phyloP scores from a whole-genome alignment of 1,140 invertebrate genomes.

The Drosophila serrata region DNA sequence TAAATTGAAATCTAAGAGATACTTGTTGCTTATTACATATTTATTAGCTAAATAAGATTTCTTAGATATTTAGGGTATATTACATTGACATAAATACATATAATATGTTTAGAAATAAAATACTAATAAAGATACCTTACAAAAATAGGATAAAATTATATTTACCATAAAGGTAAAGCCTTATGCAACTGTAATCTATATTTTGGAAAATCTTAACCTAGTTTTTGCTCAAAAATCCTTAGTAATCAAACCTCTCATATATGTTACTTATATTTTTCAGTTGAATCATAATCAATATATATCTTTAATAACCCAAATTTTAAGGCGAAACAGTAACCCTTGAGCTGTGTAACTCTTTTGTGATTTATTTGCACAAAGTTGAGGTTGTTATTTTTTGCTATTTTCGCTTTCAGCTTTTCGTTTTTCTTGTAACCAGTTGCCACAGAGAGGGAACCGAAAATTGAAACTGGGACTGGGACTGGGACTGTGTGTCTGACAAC shows the following conservation, averaged over 20 bases:
- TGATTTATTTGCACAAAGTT: constrained; percentile 54
- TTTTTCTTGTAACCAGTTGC: constrained; percentile 55
- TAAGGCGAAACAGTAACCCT: not conserved
- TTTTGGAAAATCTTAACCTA: not conserved
- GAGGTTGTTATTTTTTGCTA: constrained; percentile 37
- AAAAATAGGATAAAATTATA: not conserved
- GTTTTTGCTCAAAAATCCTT: not conserved
- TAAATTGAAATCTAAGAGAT: not conserved
- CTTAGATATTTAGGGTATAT: not conserved
- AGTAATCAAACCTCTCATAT: not conserved
- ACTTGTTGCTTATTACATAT: rapidly evolving
- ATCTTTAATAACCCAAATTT: not conserved
- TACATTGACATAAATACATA: not conserved
- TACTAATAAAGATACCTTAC: not conserved
- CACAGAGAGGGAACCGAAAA: constrained; percentile 18
- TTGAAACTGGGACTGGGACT: constrained; percentile 10
- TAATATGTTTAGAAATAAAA: not conserved
- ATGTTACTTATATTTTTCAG: too few species aligned
- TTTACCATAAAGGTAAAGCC: not conserved
- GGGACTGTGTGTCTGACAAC: constrained; percentile 35
- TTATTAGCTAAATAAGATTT: not conserved
- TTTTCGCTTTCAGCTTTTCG: constrained; percentile 23
- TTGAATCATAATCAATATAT: not conserved
- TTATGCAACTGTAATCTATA: too few species aligned
- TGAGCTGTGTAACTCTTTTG: not conserved